Evolutionary conservation across 2,113 vertebrate genomes (phyloP).

Genomic region (Notothenia coriiceps): DNA sequence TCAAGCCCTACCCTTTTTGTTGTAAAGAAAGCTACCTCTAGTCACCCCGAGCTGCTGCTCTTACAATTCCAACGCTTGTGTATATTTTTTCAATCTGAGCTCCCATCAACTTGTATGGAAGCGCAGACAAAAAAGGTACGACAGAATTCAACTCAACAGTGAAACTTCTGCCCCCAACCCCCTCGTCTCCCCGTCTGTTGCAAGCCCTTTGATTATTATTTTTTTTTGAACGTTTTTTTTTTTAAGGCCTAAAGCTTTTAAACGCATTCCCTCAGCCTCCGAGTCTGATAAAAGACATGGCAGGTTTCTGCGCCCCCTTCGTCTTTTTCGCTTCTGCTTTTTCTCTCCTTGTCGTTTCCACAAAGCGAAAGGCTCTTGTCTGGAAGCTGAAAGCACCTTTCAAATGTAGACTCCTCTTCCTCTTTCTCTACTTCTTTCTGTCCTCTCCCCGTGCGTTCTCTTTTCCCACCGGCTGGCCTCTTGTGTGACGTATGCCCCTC

Average conservation of each 20-base stretch:
- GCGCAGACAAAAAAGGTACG: constrained; percentile 55
- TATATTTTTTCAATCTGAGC: constrained; percentile 21
- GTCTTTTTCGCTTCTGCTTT: constrained; percentile 59
- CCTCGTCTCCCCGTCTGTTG: constrained; percentile 55
- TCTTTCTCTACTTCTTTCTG: constrained; percentile 63
- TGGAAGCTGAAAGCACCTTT: constrained; percentile 75
- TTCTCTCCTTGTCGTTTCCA: constrained; percentile 62
- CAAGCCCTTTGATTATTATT: constrained; percentile 42
- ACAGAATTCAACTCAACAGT: constrained; percentile 55
- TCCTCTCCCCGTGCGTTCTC: constrained; percentile 62
- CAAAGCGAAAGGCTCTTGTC: constrained; percentile 70
- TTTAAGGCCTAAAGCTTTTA: constrained; percentile 71
- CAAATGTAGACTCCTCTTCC: constrained; percentile 73
- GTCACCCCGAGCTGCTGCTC: constrained; percentile 38
- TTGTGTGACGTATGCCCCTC: constrained; percentile 77
- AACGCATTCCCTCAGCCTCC: constrained; percentile 62
- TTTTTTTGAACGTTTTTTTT: constrained; percentile 46
- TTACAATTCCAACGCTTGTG: constrained; percentile 27
- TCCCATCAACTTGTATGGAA: constrained; percentile 35
- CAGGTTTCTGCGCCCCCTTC: constrained; percentile 61
- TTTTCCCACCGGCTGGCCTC: constrained; percentile 77
- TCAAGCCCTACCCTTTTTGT: constrained; percentile 49
- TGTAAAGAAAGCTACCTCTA: constrained; percentile 22
- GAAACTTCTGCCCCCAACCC: constrained; percentile 43
- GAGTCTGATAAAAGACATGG: constrained; percentile 69